Evolutionary conservation across 2,888 invertebrate genomes (phyloP).

Genomic region (Lasiommata megera): DNA sequence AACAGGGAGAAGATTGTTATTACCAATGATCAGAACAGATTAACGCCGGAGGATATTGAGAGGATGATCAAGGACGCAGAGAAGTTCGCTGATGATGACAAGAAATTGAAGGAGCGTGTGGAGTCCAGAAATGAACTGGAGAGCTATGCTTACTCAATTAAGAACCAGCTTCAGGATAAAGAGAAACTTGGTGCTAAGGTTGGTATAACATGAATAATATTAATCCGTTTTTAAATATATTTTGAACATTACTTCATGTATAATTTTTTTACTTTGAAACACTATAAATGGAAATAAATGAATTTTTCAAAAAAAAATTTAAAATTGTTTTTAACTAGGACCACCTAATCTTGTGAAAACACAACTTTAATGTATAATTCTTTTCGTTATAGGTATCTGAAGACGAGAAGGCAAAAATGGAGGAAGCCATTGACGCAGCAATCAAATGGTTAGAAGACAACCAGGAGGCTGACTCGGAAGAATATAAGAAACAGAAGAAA

Average conservation of each 20-base stretch:
- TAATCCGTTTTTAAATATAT: no score
- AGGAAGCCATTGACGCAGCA: constrained; percentile 96
- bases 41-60: constrained; percentile 99
- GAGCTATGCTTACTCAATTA: constrained; percentile 97
- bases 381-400: constrained; percentile 79
- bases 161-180: constrained; percentile 97
- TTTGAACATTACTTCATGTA: no score
- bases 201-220: constrained; percentile 24
- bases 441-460: constrained; percentile 99
- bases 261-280: no score
- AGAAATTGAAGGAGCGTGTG: constrained; percentile 96
- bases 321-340: no score
- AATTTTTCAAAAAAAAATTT: no score
- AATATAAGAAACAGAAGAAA: constrained; percentile 97
- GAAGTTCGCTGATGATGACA: constrained; percentile 99
- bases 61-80: constrained; percentile 99
- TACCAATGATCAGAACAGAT: constrained; percentile 98
- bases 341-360: background rate
- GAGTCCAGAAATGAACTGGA: constrained; percentile 98
- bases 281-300: no score
- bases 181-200: constrained; percentile 97
- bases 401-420: constrained; percentile 96
- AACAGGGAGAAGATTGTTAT: constrained; percentile 99
- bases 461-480: constrained; percentile 94
- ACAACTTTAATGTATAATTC: constrained; percentile 6